These are phyloP conservation scores for Azemiops feae DNA, from an alignment of 2,113 vertebrate species.

Conservation along the genomic window DNA sequence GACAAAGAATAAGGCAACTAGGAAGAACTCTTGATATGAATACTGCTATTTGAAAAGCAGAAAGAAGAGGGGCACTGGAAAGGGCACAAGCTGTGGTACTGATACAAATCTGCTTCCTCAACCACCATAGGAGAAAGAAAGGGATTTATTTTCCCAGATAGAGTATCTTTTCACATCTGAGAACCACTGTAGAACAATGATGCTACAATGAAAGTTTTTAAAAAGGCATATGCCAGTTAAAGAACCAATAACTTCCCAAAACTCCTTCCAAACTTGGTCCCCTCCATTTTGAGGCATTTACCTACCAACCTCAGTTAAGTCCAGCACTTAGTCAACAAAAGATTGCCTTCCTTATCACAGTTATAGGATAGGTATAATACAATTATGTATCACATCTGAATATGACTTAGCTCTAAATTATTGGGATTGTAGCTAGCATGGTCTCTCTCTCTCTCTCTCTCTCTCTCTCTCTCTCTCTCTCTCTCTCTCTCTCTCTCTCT, in stretches of 20 bases:
- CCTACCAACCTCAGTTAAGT: neutral
- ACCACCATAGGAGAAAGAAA: neutral
- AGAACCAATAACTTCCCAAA: neutral
- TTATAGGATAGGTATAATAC: neutral
- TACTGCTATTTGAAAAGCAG: neutral
- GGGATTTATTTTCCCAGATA: neutral
- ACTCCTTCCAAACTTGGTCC: neutral
- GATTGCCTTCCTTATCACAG: neutral
- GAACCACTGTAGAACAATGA: neutral
- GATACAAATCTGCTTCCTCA: neutral
- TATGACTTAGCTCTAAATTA: neutral
- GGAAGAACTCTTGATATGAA: neutral
- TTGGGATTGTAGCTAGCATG: neutral
- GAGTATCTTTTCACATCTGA: neutral
- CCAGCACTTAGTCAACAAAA: neutral
- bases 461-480: too few species aligned
- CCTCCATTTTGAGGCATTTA: neutral
- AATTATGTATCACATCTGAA: neutral
- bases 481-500: too few species aligned
- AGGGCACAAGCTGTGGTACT: neutral
- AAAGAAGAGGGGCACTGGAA: neutral
- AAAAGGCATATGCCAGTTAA: neutral
- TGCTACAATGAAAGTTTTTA: neutral
- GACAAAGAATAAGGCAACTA: neutral
- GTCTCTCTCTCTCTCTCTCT: too few species aligned